Evolutionary conservation across 2,797 vertebrate species (phyloP), one percentile per base, ranked within the genome.

Genomic region (Okamejei kenojei): DNA sequence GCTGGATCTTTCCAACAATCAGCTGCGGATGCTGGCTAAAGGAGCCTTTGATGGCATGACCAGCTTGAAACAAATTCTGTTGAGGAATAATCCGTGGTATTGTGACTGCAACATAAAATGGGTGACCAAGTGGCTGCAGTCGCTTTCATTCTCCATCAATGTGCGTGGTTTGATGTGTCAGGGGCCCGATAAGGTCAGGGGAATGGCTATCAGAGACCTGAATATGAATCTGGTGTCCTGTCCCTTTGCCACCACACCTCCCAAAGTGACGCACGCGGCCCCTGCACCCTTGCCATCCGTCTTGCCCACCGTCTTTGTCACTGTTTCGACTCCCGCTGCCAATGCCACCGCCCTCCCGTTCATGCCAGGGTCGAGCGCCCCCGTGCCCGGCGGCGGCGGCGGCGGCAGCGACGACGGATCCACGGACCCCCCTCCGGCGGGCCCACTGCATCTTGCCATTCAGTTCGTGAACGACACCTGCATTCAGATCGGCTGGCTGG

Each of bases 151-250:
- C 38, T 97, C 97, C 38, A 97, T 99, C 93, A 99, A 98, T 0
- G 98, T 98, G 65, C 97, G 98, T 0, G 98, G 98, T 84, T 98
- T 99, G 95, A 98, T 98, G 98, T 99, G 98, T 96, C 98, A 98
- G 94, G 98, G 97, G 93, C 98, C 98, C 0, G 98, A 99, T 93
- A 97, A 96, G 77, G 97, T 99, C 94, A 96, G 98, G 90, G 98
- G 98, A n/a, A 98, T 99, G 98, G 98, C 98, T 68, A 98, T 99
- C 95, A 96, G 98, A 95, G 98, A 99, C 95, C 96, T 99, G 94
- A 98, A 97, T 94, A 96, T 97, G 94, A 98, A 98, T 95, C 96
- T 98, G 93, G 94, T 98, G 94, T 97, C 98, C 29, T 99, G 98
- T 93, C 98, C 98, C 0, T 95, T 96, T 4, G 96, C 96, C 1